These are phyloP conservation scores for Mimumesa dahlbomi DNA, from an alignment of 2,888 invertebrate genomes.

Conservation along the genomic window DNA sequence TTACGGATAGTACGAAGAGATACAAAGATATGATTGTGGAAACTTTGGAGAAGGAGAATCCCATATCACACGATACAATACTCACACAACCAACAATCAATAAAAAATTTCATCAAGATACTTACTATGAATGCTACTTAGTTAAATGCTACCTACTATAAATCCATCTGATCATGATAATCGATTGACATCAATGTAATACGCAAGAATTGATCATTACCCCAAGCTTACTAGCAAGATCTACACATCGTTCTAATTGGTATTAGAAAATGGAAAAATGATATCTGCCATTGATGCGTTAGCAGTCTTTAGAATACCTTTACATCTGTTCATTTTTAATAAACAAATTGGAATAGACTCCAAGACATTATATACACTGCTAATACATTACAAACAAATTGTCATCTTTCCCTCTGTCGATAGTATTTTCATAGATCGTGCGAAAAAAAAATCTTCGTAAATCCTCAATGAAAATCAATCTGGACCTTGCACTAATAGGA, in stretches of 20 bases:
- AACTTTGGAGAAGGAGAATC: conserved; percentile 39
- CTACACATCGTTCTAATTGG: neutral
- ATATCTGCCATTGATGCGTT: too few species aligned
- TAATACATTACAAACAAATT: too few species aligned
- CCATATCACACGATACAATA: conserved; percentile 18
- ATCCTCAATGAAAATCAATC: neutral
- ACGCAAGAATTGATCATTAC: neutral
- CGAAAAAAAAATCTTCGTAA: neutral
- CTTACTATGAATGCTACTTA: neutral
- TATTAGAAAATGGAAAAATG: too few species aligned
- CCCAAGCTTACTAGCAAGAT: conserved; percentile 13
- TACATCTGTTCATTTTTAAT: too few species aligned
- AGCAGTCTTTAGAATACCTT: too few species aligned
- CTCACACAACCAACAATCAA: conserved; percentile 4
- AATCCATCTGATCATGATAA: neutral
- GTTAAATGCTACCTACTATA: neutral
- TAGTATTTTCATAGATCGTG: neutral
- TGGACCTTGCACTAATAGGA: neutral
- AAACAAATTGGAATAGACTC: too few species aligned
- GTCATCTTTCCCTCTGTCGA: too few species aligned
- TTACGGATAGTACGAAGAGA: conserved; percentile 14
- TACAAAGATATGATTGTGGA: conserved; percentile 42
- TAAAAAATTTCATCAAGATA: neutral
- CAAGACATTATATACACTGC: too few species aligned
- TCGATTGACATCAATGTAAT: neutral